Conservation (phyloP, 1,140 invertebrate species). For the Panagrolaimus sp. region DNA sequence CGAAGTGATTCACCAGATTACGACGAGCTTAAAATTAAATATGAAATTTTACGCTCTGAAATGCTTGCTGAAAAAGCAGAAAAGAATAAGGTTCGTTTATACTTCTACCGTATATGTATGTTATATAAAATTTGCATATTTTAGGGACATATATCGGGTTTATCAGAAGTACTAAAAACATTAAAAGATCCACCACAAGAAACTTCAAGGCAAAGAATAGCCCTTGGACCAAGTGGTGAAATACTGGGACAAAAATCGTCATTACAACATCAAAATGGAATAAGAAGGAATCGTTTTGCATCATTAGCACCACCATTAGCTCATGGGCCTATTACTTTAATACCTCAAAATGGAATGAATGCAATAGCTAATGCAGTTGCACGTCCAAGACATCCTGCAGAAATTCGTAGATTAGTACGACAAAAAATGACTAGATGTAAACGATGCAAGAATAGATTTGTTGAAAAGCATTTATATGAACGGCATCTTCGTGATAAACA, state of each 20-base stretch:
- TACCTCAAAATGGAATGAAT: background rate
- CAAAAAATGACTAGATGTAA: conserved; percentile 54
- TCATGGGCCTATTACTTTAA: background rate
- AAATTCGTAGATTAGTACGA: conserved; percentile 48
- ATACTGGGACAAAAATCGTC: conserved; percentile 6
- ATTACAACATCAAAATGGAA: no score
- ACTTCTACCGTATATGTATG: conserved; percentile 13
- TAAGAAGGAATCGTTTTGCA: background rate
- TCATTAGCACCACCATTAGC: background rate
- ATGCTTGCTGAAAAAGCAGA: conserved; percentile 23
- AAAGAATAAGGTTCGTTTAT: conserved; percentile 18
- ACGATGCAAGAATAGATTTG: conserved; percentile 53
- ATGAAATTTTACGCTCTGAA: background rate
- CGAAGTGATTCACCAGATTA: conserved; percentile 21
- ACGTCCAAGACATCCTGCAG: conserved; percentile 47
- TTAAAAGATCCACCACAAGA: conserved; percentile 26
- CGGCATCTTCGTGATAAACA: conserved; percentile 54
- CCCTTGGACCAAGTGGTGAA: conserved; percentile 25
- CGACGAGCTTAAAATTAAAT: conserved; percentile 29
- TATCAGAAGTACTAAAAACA: conserved; percentile 18
- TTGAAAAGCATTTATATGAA: conserved; percentile 53
- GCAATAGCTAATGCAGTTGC: conserved; percentile 27
- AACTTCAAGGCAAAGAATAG: conserved; percentile 22
- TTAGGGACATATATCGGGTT: conserved; percentile 24
- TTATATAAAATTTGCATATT: no score